Base-by-base conservation (phyloP, 2,888 invertebrate species). In the Tenodera sinensis region DNA sequence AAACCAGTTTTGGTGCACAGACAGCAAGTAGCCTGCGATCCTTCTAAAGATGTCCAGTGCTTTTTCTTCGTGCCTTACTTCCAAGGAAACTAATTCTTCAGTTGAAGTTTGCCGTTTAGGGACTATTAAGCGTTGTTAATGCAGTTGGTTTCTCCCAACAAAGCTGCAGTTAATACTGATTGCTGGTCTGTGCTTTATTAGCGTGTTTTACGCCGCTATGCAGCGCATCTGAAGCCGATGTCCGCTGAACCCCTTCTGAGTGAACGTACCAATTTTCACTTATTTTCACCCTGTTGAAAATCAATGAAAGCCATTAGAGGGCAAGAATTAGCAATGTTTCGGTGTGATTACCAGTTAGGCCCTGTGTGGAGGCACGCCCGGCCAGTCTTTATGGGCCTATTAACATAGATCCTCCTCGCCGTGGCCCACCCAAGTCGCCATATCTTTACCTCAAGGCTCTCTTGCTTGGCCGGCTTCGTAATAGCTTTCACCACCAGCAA, bases 401-500 rank as follows among this genome's bases (percentile, higher is more conserved):
- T 89, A 89, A 83, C 89, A 88, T 88, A 82, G 71, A 71, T 85
- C 87, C 34, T 81, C 81, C 54, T 85, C 54, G 71, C 83, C 34
- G 71, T 83, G 82, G 90, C 82, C 90, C 90, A 90, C 90, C 90
- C 89, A 90, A 89, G 88, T 83, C 34, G 90, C 88, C 85, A 82
- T 82, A 88, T 89, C 87, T 89, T 85, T 84, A 28, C 87, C 83
- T 84, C n/a, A 84, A 84, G 89, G 86, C 89, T 83, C 71, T 71
- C 25, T 81, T 42, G 81, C 25, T 81, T 42, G 81, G 20, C 84
- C n/a, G 84, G 27, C 83, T 34, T 47, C 30, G 90, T 91, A 91
- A 92, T 91, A 92, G 91, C 92, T 92, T 92, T 92, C 92, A 92
- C 91, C 92, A 92, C 92, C 90, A 91, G 91, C 91, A 92, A 92